These are phyloP conservation scores for Pandemis cinnamomeana DNA, from an alignment of 2,888 invertebrate species.

Conservation along the genomic window DNA sequence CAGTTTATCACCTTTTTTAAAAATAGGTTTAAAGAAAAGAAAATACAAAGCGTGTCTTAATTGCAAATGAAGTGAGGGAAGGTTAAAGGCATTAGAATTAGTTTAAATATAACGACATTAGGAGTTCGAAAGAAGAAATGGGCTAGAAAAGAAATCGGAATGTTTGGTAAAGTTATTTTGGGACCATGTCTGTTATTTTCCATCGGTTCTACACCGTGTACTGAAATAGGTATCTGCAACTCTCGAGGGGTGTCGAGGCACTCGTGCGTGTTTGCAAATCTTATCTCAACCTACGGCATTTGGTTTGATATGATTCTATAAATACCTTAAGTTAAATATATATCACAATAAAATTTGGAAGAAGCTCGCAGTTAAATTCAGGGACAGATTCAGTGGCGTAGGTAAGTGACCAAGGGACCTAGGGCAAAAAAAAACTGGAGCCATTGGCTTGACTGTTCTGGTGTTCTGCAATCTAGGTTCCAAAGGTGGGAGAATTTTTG, in stretches of 20 bases:
- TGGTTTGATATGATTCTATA: not conserved
- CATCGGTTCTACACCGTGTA: not conserved
- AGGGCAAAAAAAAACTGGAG: no score
- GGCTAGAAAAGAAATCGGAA: not conserved
- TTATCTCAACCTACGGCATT: not conserved
- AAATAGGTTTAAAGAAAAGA: not conserved
- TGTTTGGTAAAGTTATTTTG: not conserved
- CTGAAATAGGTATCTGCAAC: conserved; percentile 1
- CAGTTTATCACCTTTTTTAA: conserved; percentile 6
- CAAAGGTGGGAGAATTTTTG: no score
- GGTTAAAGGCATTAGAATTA: not conserved
- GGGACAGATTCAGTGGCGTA: no score
- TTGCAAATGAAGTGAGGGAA: not conserved
- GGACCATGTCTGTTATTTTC: not conserved
- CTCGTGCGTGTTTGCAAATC: not conserved
- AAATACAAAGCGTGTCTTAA: not conserved
- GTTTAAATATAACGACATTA: not conserved
- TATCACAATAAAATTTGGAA: not conserved
- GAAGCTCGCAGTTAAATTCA: no score
- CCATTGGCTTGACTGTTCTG: no score
- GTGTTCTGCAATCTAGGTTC: no score
- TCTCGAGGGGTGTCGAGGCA: not conserved
- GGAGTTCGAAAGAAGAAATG: not conserved
- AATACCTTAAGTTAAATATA: not conserved
- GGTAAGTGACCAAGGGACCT: no score